Percentiles rank a stretch among this genome's conserved stretches.
These are phyloP conservation scores for Hemibagrus wyckioides DNA, from an alignment of 2,113 vertebrate species.

Conservation along the genomic window DNA sequence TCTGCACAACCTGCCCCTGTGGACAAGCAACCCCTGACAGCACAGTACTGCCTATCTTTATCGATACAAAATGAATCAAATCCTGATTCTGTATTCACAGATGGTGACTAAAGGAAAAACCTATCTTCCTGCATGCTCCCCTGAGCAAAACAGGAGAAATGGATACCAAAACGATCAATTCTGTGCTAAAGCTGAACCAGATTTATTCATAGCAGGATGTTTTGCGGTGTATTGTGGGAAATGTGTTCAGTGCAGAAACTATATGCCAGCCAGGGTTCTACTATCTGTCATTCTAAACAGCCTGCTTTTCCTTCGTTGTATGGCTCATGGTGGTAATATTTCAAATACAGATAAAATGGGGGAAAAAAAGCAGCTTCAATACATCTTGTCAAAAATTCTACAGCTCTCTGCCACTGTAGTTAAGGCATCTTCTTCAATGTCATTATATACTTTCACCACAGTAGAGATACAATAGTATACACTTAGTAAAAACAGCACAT, in stretches of 20 bases:
- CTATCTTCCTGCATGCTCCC: conserved; percentile 31
- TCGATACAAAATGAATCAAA: not conserved
- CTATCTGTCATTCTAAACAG: conserved; percentile 20
- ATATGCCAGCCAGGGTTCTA: not conserved
- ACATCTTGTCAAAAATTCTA: not conserved
- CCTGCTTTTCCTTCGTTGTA: conserved; percentile 2
- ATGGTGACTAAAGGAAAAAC: not conserved
- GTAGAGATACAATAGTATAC: not conserved
- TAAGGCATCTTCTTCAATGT: not conserved
- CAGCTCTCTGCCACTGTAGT: not conserved
- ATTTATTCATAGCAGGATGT: conserved; percentile 52
- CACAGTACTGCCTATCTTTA: not conserved
- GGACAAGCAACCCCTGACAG: not conserved
- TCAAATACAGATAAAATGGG: not conserved
- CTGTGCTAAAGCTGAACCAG: conserved; percentile 28
- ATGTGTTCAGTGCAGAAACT: not conserved
- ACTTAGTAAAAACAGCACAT: no score
- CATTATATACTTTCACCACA: not conserved
- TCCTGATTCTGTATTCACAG: not conserved
- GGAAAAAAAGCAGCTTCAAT: not conserved
- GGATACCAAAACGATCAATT: conserved; percentile 47
- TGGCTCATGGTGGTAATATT: not conserved
- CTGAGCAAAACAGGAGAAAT: conserved; percentile 57
- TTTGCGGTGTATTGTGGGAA: conserved; percentile 51
- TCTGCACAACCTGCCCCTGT: not conserved